phyloP scores from a whole-genome alignment of 2,888 invertebrate genomes.

The Azorinus chamasolen region DNA sequence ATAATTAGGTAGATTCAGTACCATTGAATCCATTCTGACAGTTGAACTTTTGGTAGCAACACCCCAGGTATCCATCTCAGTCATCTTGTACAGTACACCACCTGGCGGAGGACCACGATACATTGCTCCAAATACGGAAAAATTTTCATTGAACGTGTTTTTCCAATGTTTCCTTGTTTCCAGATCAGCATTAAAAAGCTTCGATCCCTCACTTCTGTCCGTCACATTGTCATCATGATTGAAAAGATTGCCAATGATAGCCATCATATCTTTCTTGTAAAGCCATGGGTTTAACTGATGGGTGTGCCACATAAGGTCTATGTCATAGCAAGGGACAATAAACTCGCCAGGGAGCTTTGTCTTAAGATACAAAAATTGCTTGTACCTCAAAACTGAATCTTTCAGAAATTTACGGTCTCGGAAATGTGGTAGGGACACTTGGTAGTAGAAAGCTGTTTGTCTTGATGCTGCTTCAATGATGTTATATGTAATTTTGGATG shows the following conservation, averaged over 20 bases:
- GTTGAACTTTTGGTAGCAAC: constrained; percentile 68
- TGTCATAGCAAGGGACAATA: constrained; percentile 87
- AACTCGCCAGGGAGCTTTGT: constrained; percentile 85
- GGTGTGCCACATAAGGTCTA: constrained; percentile 87
- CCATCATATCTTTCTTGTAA: constrained; percentile 81
- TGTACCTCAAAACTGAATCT: constrained; percentile 84
- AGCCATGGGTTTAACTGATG: constrained; percentile 86
- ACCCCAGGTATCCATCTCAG: constrained; percentile 70
- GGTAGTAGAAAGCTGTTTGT: constrained; percentile 87
- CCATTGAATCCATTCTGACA: constrained; percentile 38
- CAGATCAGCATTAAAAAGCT: constrained; percentile 85
- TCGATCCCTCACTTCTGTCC: constrained; percentile 86
- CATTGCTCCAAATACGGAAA: constrained; percentile 87
- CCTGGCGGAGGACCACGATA: constrained; percentile 86
- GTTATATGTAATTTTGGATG: constrained; percentile 82
- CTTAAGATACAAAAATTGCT: constrained; percentile 86
- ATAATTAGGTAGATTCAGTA: neutral
- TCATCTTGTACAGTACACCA: constrained; percentile 84
- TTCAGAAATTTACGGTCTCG: constrained; percentile 85
- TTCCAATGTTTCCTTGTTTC: constrained; percentile 86
- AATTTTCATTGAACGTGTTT: constrained; percentile 84
- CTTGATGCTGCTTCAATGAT: constrained; percentile 85
- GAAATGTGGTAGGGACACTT: constrained; percentile 87
- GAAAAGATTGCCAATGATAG: constrained; percentile 82
- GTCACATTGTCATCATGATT: constrained; percentile 87